These are phyloP conservation scores for Neodiprion fabricii DNA, from an alignment of 1,140 invertebrate genomes.

Conservation along the genomic window DNA sequence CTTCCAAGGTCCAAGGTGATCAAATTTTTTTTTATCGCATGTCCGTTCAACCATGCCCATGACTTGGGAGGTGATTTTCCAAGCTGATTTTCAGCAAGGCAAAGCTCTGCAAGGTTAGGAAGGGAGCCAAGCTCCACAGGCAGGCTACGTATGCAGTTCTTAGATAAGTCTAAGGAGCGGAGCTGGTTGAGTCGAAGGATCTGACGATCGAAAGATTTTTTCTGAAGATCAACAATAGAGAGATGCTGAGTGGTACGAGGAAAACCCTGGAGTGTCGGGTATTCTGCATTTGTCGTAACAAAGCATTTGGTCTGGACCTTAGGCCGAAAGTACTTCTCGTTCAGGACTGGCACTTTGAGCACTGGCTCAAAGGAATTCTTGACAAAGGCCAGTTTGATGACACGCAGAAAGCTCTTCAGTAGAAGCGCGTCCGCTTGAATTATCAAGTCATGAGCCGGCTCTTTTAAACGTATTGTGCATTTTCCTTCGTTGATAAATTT, in stretches of 20 bases:
- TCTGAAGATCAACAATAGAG: conserved; percentile 65
- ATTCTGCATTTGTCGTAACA: conserved; percentile 68
- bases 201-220: conserved; percentile 71
- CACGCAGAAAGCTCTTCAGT: conserved; percentile 72
- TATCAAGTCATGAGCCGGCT: conserved; percentile 73
- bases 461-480: conserved; percentile 73
- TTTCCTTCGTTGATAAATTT: conserved; percentile 77
- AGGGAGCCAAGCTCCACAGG: conserved; percentile 77
- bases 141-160: conserved; percentile 77
- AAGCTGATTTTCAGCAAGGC: conserved; percentile 75
- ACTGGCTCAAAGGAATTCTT: conserved; percentile 63
- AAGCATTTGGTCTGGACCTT: conserved; percentile 64
- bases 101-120: conserved; percentile 70
- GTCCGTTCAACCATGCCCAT: conserved; percentile 71
- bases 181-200: conserved; percentile 72
- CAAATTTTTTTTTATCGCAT: conserved; percentile 60
- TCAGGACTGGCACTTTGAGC: conserved; percentile 57
- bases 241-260: conserved; percentile 69
- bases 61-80: conserved; percentile 59
- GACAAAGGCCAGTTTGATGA: conserved; percentile 68
- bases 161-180: conserved; percentile 74
- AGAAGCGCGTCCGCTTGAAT: conserved; percentile 71
- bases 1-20: conserved; percentile 68
- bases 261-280: conserved; percentile 71
- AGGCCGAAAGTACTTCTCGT: conserved; percentile 60